phyloP scores from a whole-genome alignment of 2,113 vertebrate species.

The Apistogramma diplotaenia region DNA sequence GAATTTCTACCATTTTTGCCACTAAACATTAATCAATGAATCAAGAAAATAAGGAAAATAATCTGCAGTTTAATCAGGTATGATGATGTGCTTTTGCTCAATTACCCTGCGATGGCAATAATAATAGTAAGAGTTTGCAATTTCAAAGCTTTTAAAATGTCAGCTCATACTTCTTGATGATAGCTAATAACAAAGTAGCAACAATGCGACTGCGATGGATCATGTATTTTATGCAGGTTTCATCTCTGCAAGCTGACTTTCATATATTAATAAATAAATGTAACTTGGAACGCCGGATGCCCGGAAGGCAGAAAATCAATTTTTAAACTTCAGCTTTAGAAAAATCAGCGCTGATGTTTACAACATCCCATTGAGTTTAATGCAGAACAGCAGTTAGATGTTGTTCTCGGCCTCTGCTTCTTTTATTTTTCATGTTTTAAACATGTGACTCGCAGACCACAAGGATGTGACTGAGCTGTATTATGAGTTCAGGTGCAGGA shows the following conservation, averaged over 20 bases:
- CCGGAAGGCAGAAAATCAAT: not conserved
- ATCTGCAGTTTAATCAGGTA: not conserved
- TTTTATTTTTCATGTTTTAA: not conserved
- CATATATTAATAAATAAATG: not conserved
- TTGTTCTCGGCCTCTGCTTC: not conserved
- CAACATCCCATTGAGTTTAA: not conserved
- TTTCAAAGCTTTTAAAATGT: not conserved
- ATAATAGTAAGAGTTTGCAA: not conserved
- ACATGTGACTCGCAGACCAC: constrained; percentile 15
- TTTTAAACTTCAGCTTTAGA: not conserved
- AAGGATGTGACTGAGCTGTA: constrained; percentile 30
- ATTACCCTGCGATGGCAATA: not conserved
- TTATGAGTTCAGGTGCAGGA: constrained; percentile 64
- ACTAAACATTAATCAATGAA: not conserved
- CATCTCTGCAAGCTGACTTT: not conserved
- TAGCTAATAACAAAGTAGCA: not conserved
- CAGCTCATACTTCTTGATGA: not conserved
- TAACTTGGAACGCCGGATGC: not conserved
- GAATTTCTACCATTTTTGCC: not conserved
- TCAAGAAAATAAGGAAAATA: not conserved
- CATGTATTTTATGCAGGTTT: not conserved
- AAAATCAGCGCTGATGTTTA: not conserved
- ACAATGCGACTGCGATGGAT: not conserved
- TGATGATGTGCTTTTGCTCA: not conserved
- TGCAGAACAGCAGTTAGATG: not conserved